These are phyloP conservation scores for Aproaerema taeniolella DNA, from an alignment of 2,888 invertebrate species.

Conservation along the genomic window DNA sequence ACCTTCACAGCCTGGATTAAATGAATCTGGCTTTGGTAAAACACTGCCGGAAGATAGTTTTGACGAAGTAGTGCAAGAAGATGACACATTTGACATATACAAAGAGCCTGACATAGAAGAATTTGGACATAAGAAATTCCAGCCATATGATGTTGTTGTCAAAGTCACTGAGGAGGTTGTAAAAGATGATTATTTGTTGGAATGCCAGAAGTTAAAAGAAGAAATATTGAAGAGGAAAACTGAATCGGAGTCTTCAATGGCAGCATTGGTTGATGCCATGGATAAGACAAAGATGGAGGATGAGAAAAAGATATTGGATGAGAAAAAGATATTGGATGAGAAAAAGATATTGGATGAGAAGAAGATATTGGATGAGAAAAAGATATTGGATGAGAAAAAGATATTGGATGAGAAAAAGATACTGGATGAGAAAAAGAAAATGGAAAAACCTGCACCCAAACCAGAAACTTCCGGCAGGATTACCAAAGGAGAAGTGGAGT, in stretches of 20 bases:
- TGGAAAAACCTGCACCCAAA: not conserved
- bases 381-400: not conserved
- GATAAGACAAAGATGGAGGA: slow-evolving; percentile 50
- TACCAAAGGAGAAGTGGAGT: slow-evolving; percentile 17
- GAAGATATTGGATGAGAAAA: not conserved
- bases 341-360: not conserved
- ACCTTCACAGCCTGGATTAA: no score
- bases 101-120: slow-evolving; percentile 61
- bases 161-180: slow-evolving; percentile 38
- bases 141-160: slow-evolving; percentile 52
- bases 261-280: slow-evolving; percentile 52
- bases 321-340: not conserved
- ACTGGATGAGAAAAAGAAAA: not conserved
- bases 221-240: slow-evolving; percentile 51
- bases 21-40: slow-evolving; percentile 40
- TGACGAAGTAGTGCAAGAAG: slow-evolving; percentile 50
- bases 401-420: not conserved
- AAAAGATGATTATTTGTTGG: slow-evolving; percentile 49
- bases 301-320: no score
- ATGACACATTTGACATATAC: slow-evolving; percentile 69
- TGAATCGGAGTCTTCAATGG: slow-evolving; percentile 45
- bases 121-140: slow-evolving; percentile 69
- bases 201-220: slow-evolving; percentile 59
- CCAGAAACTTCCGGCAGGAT: slow-evolving; percentile 1
- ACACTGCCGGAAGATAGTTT: slow-evolving; percentile 55